Base-by-base conservation (phyloP, 2,888 invertebrate genomes). In the Automeris io region DNA sequence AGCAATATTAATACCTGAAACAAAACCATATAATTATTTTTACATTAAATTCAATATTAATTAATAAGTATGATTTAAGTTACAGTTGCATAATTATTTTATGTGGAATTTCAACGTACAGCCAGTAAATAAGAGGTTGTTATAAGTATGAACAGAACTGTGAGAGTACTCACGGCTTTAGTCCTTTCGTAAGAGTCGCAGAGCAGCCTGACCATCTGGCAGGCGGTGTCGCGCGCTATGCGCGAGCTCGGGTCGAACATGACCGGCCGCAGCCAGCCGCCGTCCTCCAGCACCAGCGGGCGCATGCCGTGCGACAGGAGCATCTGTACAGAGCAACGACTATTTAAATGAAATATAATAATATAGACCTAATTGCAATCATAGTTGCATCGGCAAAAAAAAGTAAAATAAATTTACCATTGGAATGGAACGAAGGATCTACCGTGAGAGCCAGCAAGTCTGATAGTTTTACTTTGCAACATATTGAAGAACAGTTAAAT, bases 201-300 rank as follows among this genome's bases (percentile, higher is more conserved):
- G 29, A 97, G 88, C 1, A 93, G 92, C 67, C 95, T 94, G 12
- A 97, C 90, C 81, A 97, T 92, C 64, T 93, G 93, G 58, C 97
- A 97, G 6, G 96, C 95, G 22, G 96, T 92, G 73, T 95, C 94
- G 16, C 98, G 90, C 0, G 96, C 95, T 46, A 95, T 90, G 35
- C 95, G 90, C 0, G 97, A 97, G 66, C 95, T 95, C 0, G 95
- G 92, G 79, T 96, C 96, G 76, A 98, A 98, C 57, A 98, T 88
- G 5, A 97, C 93, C n/a, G 94, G 93, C 51, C 95, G 93, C 42
- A 98, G 85, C 98, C 98, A 98, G 0, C 93, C 91, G 25, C 91
- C 90, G 52, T 92, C 91, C 31, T 90, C 89, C 12, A 93, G 72
- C 16, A 89, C 88, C 34, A 93, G 70, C 0, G 88, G 88, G 1